phyloP scores from a whole-genome alignment of 2,797 vertebrate genomes.

The Clarias platycephalus region DNA sequence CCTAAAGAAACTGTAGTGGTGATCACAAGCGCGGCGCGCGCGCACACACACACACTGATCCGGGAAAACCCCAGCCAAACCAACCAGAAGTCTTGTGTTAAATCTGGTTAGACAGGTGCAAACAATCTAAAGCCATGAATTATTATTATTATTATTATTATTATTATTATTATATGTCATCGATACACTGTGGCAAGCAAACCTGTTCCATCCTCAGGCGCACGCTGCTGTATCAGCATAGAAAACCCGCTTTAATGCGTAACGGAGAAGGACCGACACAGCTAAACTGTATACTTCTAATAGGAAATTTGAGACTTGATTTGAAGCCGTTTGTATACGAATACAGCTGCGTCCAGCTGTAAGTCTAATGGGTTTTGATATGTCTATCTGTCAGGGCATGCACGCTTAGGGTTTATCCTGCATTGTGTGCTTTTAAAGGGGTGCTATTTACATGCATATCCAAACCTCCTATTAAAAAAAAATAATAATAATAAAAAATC shows the following conservation, averaged over 20 bases:
- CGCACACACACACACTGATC: conserved; percentile 1
- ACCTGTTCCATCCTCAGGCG: background rate
- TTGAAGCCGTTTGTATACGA: background rate
- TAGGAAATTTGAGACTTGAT: background rate
- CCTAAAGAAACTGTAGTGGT: background rate
- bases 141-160: conserved; percentile 7
- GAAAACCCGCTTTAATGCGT: conserved; percentile 4
- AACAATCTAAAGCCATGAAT: background rate
- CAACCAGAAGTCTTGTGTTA: background rate
- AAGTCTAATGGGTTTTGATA: background rate
- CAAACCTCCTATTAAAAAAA: background rate
- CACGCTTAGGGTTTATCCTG: background rate
- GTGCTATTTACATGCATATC: background rate
- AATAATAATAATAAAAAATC: no score
- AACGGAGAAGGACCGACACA: background rate
- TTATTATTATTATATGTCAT: background rate
- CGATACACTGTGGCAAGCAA: background rate
- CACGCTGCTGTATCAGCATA: background rate
- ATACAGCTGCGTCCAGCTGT: background rate
- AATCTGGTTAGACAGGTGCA: background rate
- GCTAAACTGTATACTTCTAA: background rate
- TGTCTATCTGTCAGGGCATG: background rate
- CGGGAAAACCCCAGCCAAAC: background rate
- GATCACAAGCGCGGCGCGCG: no score
- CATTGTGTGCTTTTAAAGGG: background rate